phyloP scores from a whole-genome alignment of 1,140 invertebrate species.

The Papilio aristodemus region DNA sequence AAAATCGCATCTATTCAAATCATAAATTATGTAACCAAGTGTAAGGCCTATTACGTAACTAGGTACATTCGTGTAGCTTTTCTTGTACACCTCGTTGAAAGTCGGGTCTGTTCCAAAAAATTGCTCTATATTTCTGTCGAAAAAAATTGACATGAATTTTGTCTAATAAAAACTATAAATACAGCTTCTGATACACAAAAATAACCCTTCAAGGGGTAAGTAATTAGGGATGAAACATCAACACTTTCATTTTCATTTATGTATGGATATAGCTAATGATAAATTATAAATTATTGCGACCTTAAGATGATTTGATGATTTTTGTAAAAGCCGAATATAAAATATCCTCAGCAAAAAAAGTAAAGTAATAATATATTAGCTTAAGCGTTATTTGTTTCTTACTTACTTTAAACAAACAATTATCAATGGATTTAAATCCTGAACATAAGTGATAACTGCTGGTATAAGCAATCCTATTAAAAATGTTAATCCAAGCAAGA shows the following conservation, averaged over 20 bases:
- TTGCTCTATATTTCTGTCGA: neutral
- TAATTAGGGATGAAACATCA: too few relatives aligned
- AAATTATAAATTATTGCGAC: too few relatives aligned
- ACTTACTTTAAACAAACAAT: neutral
- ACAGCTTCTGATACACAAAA: too few relatives aligned
- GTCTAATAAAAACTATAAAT: too few relatives aligned
- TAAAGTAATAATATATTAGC: too few relatives aligned
- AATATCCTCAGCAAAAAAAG: too few relatives aligned
- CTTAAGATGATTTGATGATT: too few relatives aligned
- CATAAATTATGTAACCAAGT: slow-evolving; percentile 1
- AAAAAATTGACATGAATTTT: neutral
- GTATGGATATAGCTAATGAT: too few relatives aligned
- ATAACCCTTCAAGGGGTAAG: too few relatives aligned
- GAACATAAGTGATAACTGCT: neutral
- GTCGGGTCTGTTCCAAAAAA: neutral
- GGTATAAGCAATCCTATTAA: slow-evolving; percentile 8
- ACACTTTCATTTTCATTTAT: too few relatives aligned
- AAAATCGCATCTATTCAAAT: slow-evolving; percentile 5
- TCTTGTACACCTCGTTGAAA: neutral
- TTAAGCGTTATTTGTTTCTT: too few relatives aligned
- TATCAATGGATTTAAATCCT: neutral
- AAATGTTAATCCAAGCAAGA: neutral
- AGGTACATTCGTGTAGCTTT: neutral
- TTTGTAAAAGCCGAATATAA: too few relatives aligned
- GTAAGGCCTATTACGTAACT: neutral